Conservation (phyloP, 2,888 invertebrate genomes). For the Amblyjoppa proteus region DNA sequence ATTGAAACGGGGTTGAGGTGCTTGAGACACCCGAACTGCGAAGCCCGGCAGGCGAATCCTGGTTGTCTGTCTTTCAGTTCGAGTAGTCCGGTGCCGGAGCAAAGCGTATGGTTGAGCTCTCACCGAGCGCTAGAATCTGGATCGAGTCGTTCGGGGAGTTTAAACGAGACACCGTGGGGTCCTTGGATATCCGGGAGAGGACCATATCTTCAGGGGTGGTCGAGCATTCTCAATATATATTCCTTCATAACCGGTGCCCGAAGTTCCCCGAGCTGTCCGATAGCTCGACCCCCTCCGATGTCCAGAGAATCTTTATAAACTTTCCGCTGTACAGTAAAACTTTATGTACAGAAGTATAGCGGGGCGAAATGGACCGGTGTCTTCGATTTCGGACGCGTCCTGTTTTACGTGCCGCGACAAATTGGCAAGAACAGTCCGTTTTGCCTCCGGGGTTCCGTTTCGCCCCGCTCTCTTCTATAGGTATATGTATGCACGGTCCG, state of each 20-base stretch:
- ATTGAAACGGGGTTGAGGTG: not conserved
- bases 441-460: not conserved
- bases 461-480: not conserved
- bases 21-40: not conserved
- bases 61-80: conserved; percentile 2
- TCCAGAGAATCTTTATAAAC: conserved; percentile 55
- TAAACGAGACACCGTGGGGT: conserved; percentile 34
- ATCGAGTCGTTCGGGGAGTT: conserved; percentile 46
- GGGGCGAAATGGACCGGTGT: not conserved
- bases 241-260: conserved; percentile 44
- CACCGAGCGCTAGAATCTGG: conserved; percentile 29
- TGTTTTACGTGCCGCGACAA: not conserved
- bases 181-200: conserved; percentile 14
- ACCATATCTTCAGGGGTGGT: conserved; percentile 31
- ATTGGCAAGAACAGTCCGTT: not conserved
- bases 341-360: conserved; percentile 20
- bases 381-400: not conserved
- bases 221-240: conserved; percentile 24
- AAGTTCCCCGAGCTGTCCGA: conserved; percentile 57
- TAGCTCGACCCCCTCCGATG: conserved; percentile 35
- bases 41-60: not conserved
- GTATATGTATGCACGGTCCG: not conserved
- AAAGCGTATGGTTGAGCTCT: conserved; percentile 52
- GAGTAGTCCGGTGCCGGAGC: conserved; percentile 28
- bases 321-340: conserved; percentile 33